Evolutionary conservation across 2,797 vertebrate species (phyloP).

Genomic region (Hippopotamyrus pictus): DNA sequence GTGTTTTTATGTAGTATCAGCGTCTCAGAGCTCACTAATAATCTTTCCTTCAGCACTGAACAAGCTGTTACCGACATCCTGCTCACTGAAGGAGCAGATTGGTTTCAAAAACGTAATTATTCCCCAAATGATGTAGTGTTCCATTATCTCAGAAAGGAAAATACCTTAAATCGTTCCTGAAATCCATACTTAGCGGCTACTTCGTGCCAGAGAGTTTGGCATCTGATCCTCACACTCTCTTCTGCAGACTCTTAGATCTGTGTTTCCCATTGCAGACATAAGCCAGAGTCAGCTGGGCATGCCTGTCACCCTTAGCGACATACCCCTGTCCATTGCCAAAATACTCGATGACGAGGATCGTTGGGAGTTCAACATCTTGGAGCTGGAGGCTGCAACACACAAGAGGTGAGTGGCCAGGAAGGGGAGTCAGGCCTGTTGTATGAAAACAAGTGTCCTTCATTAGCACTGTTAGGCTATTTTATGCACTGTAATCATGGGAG

Average conservation of each 20-base stretch:
- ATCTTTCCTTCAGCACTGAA: neutral
- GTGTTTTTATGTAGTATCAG: neutral
- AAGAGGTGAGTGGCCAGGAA: constrained; percentile 46
- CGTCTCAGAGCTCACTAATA: neutral
- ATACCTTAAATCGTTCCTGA: neutral
- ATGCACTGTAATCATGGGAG: neutral
- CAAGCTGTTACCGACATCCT: neutral
- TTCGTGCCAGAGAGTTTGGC: neutral
- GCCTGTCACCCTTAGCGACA: constrained; percentile 75
- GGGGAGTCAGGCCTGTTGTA: neutral
- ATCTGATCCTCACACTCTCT: neutral
- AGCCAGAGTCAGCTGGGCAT: constrained; percentile 57
- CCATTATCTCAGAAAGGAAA: neutral
- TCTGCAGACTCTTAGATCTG: neutral
- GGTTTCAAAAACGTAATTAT: neutral
- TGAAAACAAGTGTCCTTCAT: neutral
- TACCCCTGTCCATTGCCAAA: constrained; percentile 79
- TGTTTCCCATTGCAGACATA: neutral
- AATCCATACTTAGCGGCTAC: neutral
- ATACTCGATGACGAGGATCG: constrained; percentile 86
- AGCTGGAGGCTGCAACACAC: constrained; percentile 81
- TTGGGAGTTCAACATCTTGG: constrained; percentile 94
- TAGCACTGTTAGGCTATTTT: neutral
- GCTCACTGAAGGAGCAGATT: neutral
- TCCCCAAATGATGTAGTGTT: neutral